Evolutionary conservation across 2,888 invertebrate species (phyloP).

Genomic region (Lepetodrilus schrolli): DNA sequence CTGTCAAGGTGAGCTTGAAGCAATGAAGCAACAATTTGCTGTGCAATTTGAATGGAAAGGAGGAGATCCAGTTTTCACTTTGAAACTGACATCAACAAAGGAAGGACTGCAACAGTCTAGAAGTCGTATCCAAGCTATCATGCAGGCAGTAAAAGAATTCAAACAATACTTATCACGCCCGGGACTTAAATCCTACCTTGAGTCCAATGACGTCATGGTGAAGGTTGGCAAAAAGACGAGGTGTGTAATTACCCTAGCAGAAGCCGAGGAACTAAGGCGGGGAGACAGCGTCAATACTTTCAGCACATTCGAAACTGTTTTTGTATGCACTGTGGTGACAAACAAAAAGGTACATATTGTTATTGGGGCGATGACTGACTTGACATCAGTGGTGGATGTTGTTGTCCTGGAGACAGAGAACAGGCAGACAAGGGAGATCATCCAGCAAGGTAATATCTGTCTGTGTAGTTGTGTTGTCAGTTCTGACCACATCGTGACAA

Average conservation of each 20-base stretch:
- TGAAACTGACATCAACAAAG: neutral
- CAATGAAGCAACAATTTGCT: neutral
- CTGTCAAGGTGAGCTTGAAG: neutral
- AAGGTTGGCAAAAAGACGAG: neutral
- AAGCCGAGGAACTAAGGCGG: too few species aligned
- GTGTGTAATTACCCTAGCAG: neutral
- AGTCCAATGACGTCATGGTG: neutral
- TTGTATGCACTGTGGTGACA: neutral
- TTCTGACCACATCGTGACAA: too few species aligned
- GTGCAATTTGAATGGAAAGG: neutral
- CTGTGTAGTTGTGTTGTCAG: too few species aligned
- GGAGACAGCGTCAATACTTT: too few species aligned
- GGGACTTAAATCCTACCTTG: neutral
- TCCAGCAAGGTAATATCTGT: neutral
- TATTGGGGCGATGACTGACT: neutral
- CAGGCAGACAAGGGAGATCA: neutral
- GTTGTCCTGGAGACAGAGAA: neutral
- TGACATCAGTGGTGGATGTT: neutral
- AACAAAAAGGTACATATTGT: neutral
- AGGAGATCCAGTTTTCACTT: neutral
- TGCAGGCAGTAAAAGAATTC: neutral
- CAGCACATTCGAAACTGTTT: neutral
- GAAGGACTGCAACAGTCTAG: neutral
- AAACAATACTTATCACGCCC: neutral
- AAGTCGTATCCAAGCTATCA: neutral